These are phyloP conservation scores for Teleiodes luculella DNA, from an alignment of 2,888 invertebrate species.

Conservation along the genomic window DNA sequence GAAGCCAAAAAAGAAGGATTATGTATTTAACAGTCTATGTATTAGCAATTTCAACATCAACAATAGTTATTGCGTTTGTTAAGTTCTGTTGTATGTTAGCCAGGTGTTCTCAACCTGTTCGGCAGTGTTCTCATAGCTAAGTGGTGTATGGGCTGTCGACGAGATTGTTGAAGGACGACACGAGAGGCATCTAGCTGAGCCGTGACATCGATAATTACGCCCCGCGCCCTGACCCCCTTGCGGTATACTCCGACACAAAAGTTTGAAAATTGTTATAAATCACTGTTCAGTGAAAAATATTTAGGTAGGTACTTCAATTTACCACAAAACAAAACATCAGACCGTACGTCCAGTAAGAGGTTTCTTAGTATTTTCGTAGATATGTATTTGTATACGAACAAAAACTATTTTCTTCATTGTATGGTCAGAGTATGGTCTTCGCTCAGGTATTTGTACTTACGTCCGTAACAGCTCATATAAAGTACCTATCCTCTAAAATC, in stretches of 20 bases:
- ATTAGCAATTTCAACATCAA: no score
- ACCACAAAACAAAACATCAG: background rate
- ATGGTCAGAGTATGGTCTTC: no score
- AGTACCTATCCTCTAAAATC: no score
- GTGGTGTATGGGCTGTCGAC: conserved; percentile 14
- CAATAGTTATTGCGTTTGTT: no score
- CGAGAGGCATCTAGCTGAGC: conserved; percentile 25
- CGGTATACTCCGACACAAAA: conserved; percentile 22
- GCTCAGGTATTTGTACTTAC: no score
- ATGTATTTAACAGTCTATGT: no score
- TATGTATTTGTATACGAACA: no score
- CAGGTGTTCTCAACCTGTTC: background rate
- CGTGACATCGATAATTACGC: conserved; percentile 69
- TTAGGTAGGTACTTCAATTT: background rate
- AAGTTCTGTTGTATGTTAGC: background rate
- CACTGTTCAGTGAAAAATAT: background rate
- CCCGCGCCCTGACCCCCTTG: conserved; percentile 56
- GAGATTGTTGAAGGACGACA: conserved; percentile 45
- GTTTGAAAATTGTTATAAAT: no score
- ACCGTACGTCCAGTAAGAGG: background rate
- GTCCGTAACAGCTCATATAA: no score
- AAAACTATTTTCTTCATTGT: no score
- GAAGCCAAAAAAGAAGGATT: no score
- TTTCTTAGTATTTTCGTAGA: no score
- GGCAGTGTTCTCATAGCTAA: conserved; percentile 12